Percentiles rank a stretch among this genome's conserved stretches.
These are phyloP conservation scores for Gymnobelideus leadbeateri DNA, from an alignment of 2,113 vertebrate species.

Conservation along the genomic window DNA sequence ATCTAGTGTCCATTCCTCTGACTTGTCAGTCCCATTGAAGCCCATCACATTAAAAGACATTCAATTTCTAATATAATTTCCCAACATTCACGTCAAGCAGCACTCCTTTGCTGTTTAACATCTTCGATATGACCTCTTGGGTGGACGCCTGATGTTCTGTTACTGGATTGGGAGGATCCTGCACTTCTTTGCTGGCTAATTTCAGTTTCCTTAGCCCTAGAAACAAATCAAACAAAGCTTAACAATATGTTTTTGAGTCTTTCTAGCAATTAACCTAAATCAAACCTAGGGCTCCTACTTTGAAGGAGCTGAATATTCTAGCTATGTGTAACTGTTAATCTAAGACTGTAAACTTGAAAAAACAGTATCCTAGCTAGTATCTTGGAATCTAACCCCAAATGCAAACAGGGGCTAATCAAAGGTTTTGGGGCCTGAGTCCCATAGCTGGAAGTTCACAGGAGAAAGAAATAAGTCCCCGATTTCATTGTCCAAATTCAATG, in stretches of 20 bases:
- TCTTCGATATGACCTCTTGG: background rate
- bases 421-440: background rate
- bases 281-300: background rate
- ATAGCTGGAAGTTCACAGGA: background rate
- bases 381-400: background rate
- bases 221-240: constrained; percentile 64
- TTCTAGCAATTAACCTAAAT: background rate
- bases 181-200: constrained; percentile 82
- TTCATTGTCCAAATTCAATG: background rate
- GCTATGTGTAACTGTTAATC: background rate
- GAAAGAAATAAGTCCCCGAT: background rate
- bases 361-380: background rate
- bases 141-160: background rate
- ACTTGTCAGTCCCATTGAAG: constrained; percentile 84
- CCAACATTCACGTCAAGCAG: background rate
- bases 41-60: background rate
- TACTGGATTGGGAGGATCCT: background rate
- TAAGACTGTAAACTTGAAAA: background rate
- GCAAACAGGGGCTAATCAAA: background rate
- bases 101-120: background rate
- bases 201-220: constrained; percentile 67
- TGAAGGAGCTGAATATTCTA: background rate
- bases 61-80: background rate
- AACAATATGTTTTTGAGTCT: background rate
- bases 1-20: constrained; percentile 86